Evolutionary conservation across 1,140 invertebrate genomes (phyloP), one percentile per base, ranked within the genome.

Genomic region (Thaumetopoea pityocampa): DNA sequence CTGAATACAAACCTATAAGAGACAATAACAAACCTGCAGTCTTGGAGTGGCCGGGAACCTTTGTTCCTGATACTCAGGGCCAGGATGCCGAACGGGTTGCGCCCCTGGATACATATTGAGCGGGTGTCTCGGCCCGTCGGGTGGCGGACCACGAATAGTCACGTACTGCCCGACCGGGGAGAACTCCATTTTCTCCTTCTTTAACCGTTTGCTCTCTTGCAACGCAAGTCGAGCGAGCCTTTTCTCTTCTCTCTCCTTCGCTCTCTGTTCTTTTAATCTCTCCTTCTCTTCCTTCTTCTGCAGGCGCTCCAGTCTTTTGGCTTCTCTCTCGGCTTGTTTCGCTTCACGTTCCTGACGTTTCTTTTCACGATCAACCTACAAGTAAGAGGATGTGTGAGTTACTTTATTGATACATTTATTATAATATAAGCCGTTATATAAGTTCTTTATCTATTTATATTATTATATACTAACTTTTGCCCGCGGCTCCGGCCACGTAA

Each of bases 281-380:
- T 88, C 87, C 33, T 89, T 89, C 43, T 90, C 89, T 33, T 89
- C 66, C 44, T 90, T 89, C 47, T 90, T 90, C 7, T 88, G 88
- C 26, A 89, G 67, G 0, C 87, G 73, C 18, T 89, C 88, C 17
- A 87, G 71, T 38, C 87, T 87, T 24, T 87, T 86, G 18, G 88
- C 88, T 50, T 89, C 89, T 27, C 88, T 89, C 12, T 88, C 87
- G n/a, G 88, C 86, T 45, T 69, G 58, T 42, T 84, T 85, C 7
- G 79, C 82, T 64, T 85, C 81, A 8, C 70, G 69, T 34, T 86
- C 85, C 38, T 69, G 68, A 0, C 77, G 63, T 48, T 85, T 86
- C 47, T 72, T 82, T 33, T 85, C 85, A 7, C 71, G 57, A 54
- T 84, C 82, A 3, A 55, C 32, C 82, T 86, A 27, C 11, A 41